These are phyloP conservation scores for Lapara coniferarum DNA, from an alignment of 2,888 invertebrate genomes.

Conservation along the genomic window DNA sequence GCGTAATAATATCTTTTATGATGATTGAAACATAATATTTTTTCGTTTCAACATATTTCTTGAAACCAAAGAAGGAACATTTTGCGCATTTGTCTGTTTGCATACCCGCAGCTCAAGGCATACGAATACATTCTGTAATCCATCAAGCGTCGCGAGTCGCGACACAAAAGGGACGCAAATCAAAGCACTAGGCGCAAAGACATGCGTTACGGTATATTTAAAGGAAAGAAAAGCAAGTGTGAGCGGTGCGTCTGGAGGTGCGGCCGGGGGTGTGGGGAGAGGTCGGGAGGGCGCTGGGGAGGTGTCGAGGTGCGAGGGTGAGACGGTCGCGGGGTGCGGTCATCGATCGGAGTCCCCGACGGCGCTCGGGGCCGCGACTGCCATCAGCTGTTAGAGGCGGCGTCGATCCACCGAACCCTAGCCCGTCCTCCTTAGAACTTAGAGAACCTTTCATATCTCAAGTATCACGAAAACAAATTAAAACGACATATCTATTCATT, in stretches of 20 bases:
- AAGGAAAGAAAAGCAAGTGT: slow-evolving; percentile 78
- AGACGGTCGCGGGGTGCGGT: slow-evolving; percentile 65
- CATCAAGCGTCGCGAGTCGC: slow-evolving; percentile 52
- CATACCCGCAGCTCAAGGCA: background rate
- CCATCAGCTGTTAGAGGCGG: slow-evolving; percentile 74
- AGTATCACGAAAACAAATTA: background rate
- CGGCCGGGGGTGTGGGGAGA: slow-evolving; percentile 50
- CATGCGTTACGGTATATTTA: slow-evolving; percentile 45
- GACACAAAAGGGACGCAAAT: slow-evolving; percentile 51
- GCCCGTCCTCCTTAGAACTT: slow-evolving; percentile 1
- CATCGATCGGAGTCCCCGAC: slow-evolving; percentile 73
- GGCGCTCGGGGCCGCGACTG: slow-evolving; percentile 54
- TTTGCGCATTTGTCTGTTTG: background rate
- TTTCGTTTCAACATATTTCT: no score
- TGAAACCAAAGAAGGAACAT: background rate
- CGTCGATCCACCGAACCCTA: slow-evolving; percentile 43
- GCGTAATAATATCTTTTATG: no score
- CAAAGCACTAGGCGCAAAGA: slow-evolving; percentile 51
- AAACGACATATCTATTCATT: background rate
- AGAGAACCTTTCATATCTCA: background rate
- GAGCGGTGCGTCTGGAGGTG: slow-evolving; percentile 62
- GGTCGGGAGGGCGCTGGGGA: slow-evolving; percentile 58
- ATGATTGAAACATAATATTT: no score
- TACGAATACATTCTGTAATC: slow-evolving; percentile 46
- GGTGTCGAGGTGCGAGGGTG: slow-evolving; percentile 44